Percentiles rank a stretch among this genome's conserved stretches.
These are phyloP conservation scores for Bombylius major DNA, from an alignment of 2,888 invertebrate genomes.

Conservation along the genomic window DNA sequence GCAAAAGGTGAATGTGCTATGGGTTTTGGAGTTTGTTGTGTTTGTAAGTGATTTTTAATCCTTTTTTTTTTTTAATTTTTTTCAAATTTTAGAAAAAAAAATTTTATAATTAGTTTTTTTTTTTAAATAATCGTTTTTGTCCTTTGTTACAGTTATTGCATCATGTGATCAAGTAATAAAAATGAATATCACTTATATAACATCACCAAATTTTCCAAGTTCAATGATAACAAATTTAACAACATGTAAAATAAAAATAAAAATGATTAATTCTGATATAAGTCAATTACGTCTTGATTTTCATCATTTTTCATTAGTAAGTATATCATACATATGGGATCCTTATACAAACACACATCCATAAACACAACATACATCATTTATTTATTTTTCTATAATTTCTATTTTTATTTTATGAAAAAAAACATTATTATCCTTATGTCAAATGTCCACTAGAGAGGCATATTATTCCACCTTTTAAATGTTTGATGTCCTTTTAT, in stretches of 20 bases:
- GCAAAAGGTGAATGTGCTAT: conserved; percentile 68
- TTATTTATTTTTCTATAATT: no score
- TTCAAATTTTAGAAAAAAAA: not conserved
- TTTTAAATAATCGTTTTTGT: not conserved
- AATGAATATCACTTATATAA: conserved; percentile 72
- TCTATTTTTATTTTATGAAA: no score
- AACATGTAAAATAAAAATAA: conserved; percentile 58
- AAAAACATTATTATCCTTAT: no score
- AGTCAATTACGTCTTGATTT: conserved; percentile 76
- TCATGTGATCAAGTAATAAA: conserved; percentile 57
- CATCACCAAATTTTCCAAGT: conserved; percentile 71
- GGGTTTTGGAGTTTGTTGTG: conserved; percentile 75
- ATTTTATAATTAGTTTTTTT: no score
- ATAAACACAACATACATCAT: no score
- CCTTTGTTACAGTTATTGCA: conserved; percentile 47
- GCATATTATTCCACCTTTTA: no score
- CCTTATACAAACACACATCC: not conserved
- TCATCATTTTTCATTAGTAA: conserved; percentile 67
- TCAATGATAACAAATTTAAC: conserved; percentile 49
- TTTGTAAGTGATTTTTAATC: conserved; percentile 50
- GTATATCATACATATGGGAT: conserved; percentile 21
- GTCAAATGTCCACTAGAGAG: no score
- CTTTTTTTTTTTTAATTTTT: no score
- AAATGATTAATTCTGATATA: conserved; percentile 64
- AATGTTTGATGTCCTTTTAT: no score